Evolutionary conservation across 2,113 vertebrate species (phyloP).

Genomic region (Ammospiza nelsoni): DNA sequence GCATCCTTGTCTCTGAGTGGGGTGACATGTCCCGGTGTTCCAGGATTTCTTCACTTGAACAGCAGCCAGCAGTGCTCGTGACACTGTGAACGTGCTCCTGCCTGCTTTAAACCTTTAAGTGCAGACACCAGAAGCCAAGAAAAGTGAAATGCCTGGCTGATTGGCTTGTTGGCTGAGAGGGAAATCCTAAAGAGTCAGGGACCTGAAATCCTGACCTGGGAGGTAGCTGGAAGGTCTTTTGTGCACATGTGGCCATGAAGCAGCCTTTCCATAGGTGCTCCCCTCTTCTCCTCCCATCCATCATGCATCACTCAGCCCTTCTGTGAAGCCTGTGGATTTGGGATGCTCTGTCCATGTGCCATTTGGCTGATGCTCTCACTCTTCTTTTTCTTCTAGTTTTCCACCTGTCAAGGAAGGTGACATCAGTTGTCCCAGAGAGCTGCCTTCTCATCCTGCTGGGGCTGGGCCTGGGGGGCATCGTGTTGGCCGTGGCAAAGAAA

Average conservation of each 20-base stretch:
- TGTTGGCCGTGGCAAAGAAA: constrained; percentile 91
- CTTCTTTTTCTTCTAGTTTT: constrained; percentile 83
- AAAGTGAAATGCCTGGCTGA: background rate
- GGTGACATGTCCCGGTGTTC: background rate
- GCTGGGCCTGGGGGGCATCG: constrained; percentile 91
- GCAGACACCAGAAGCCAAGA: background rate
- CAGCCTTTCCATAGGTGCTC: background rate
- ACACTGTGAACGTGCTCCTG: background rate
- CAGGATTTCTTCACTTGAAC: background rate
- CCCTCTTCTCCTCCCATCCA: background rate
- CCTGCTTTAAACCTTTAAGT: background rate
- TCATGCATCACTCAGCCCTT: background rate
- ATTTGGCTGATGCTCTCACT: background rate
- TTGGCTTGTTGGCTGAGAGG: background rate
- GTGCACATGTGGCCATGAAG: rapidly evolving
- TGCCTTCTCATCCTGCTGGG: constrained; percentile 95
- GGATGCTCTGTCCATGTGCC: background rate
- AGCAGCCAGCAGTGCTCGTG: background rate
- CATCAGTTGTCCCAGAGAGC: constrained; percentile 92
- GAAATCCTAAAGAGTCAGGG: background rate
- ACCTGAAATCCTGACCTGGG: background rate
- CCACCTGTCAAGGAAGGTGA: constrained; percentile 93
- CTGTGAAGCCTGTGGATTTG: background rate
- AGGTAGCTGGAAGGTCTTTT: background rate
- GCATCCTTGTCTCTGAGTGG: background rate